phyloP scores from a whole-genome alignment of 2,113 vertebrate species.

The Pseudopodoces humilis region DNA sequence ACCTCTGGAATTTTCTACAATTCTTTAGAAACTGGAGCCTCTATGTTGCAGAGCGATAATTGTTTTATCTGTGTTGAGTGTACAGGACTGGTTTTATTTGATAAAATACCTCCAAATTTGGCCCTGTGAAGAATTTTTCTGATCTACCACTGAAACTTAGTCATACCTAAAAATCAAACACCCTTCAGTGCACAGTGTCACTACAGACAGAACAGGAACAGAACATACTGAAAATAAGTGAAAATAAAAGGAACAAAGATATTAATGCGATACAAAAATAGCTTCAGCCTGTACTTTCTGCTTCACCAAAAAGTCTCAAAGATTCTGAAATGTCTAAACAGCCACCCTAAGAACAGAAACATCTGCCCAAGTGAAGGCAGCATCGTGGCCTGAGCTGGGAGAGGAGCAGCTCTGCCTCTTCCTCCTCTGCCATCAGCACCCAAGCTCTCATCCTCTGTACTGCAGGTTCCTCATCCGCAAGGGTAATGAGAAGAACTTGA shows the following conservation, averaged over 20 bases:
- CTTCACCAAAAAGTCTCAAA: not conserved
- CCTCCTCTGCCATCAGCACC: not conserved
- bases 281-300: not conserved
- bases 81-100: not conserved
- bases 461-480: not conserved
- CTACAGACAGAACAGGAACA: not conserved
- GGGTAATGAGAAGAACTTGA: slow-evolving; percentile 45
- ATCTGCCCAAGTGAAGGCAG: not conserved
- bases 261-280: not conserved
- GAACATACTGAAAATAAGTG: not conserved
- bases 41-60: not conserved
- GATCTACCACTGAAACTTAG: not conserved
- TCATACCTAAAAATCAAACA: not conserved
- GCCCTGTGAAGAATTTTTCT: not conserved
- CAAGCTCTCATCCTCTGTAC: not conserved
- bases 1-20: not conserved
- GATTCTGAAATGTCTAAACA: not conserved
- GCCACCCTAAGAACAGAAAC: not conserved
- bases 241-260: not conserved
- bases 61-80: not conserved
- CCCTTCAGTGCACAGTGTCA: not conserved
- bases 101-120: not conserved
- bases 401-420: not conserved
- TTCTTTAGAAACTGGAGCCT: not conserved
- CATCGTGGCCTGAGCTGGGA: not conserved